Evolutionary conservation across 2,888 invertebrate species (phyloP).

Genomic region (Brassicogethes aeneus): DNA sequence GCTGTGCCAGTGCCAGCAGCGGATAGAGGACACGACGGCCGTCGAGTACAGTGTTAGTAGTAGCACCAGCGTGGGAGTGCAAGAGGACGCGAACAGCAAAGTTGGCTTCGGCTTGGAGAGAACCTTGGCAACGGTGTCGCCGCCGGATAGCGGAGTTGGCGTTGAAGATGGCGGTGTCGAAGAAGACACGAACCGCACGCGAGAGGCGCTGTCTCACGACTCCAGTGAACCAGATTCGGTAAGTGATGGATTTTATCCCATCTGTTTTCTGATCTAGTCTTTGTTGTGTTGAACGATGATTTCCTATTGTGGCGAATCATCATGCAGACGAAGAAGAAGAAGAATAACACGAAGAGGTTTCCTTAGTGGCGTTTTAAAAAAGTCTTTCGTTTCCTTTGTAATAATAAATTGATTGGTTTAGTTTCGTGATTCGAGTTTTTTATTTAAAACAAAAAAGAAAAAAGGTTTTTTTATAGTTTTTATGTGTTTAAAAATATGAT

Average conservation of each 20-base stretch:
- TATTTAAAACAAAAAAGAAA: too few species aligned
- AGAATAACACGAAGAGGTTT: too few species aligned
- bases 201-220: slow-evolving; percentile 64
- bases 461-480: too few species aligned
- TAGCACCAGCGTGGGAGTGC: slow-evolving; percentile 31
- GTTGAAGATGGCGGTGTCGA: slow-evolving; percentile 4
- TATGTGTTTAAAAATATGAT: too few species aligned
- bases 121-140: slow-evolving; percentile 16
- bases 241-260: slow-evolving; percentile 41
- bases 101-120: too few species aligned
- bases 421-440: too few species aligned
- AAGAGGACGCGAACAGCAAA: slow-evolving; percentile 14
- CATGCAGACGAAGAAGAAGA: too few species aligned
- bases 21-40: slow-evolving; percentile 30
- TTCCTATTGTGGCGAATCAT: too few species aligned
- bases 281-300: slow-evolving; percentile 7
- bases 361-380: too few species aligned
- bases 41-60: slow-evolving; percentile 38
- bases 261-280: slow-evolving; percentile 4
- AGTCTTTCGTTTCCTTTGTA: too few species aligned
- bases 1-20: slow-evolving; percentile 19
- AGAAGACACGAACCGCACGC: slow-evolving; percentile 40
- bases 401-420: too few species aligned
- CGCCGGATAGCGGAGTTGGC: slow-evolving; percentile 9
- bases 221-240: slow-evolving; percentile 71